phyloP scores from a whole-genome alignment of 1,140 invertebrate species.

The Lasioglossum baleicum region DNA sequence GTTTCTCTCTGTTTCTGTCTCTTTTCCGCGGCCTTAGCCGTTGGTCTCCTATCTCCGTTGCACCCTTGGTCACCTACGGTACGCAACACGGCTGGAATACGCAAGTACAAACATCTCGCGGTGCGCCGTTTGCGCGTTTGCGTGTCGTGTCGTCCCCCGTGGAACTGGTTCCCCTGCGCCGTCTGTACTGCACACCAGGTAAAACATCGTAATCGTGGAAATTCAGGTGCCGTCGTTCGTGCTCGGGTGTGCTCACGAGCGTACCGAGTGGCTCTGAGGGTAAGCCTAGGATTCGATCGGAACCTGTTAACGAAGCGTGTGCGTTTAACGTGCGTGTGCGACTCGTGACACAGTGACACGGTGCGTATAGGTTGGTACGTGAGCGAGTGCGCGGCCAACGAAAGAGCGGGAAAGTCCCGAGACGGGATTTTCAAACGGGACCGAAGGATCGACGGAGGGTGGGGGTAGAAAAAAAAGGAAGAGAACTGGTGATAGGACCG shows the following conservation, averaged over 20 bases:
- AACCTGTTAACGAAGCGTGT: constrained; percentile 36
- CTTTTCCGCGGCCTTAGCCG: constrained; percentile 15
- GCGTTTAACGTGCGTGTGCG: neutral
- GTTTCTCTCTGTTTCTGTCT: constrained; percentile 44
- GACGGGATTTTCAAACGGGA: constrained; percentile 9
- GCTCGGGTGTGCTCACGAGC: neutral
- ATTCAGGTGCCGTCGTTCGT: neutral
- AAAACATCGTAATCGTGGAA: neutral
- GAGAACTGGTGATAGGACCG: too few species aligned
- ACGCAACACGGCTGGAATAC: constrained; percentile 42
- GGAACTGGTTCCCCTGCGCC: too few species aligned
- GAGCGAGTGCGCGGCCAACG: neutral
- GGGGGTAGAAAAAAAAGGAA: neutral
- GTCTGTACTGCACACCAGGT: too few species aligned
- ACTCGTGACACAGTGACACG: constrained; percentile 56
- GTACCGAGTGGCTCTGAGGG: neutral
- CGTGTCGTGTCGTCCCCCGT: neutral
- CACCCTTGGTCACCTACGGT: constrained; percentile 9
- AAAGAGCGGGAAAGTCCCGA: constrained; percentile 46
- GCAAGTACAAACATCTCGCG: constrained; percentile 56
- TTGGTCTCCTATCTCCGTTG: constrained; percentile 24
- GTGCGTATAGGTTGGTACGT: constrained; percentile 5
- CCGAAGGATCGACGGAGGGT: neutral
- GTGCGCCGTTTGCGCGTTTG: constrained; percentile 19
- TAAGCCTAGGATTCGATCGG: constrained; percentile 8